Base-by-base conservation (phyloP, 2,888 invertebrate genomes). In the Orthonevra nobilis region DNA sequence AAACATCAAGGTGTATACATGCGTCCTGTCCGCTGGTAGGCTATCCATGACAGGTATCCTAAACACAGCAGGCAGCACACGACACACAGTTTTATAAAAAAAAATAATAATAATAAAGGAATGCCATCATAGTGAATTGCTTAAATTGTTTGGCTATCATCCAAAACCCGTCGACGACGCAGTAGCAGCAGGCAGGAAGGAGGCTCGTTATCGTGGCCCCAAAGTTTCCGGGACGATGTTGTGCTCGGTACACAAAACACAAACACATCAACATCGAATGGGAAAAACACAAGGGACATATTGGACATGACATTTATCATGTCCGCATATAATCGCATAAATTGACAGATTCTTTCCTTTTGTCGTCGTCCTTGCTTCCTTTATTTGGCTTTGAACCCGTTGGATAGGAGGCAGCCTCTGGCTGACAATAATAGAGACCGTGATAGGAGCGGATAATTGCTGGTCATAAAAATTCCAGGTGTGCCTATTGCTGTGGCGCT, bases 261-360 rank as follows among this genome's bases (percentile, higher is more conserved):
- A 28, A 14, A 14, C 54, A 44, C 28, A 60, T 4, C 20, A 50
- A 26, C 32, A 58, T 38, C 36, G 26, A 38, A 63, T 52, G 10
- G 9, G 30, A 6, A 52, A 48, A 48, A 48, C 68, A 74, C 46
- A 46, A 48, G 19, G 19, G 54, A 68, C 74, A 74, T 74, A 68
- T 74, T 74, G 54, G 61, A 56, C 68, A 68, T 74, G 40, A 68
- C 68, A 74, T 74, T 74, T 61, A 61, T 68, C 74, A 61, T 68
- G 61, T 61, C 68, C 66, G 54, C 61, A 54, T 68, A 74, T 34
- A 74, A 68, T 54, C 54, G 48, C 72, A 61, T 74, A 68, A 68
- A 68, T 61, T 68, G 61, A 68, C 74, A 61, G 68, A 60, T 60
- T 23, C 12, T 38, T 38, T 44, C 9, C 7, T 32, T 26, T 5